These are phyloP conservation scores for Drosophila cardini DNA, from an alignment of 1,140 invertebrate species.

Conservation along the genomic window DNA sequence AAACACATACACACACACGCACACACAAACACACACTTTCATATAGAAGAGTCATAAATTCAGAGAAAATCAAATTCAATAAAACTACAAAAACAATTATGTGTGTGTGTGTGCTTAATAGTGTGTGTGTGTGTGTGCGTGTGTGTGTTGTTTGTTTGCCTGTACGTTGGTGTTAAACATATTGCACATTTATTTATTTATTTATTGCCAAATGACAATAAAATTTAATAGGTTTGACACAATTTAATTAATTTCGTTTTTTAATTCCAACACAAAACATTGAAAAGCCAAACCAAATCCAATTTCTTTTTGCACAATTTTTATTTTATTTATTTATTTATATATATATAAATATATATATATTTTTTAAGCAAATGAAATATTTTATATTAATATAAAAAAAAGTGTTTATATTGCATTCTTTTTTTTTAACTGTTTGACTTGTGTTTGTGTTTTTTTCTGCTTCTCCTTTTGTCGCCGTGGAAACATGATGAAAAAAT, in stretches of 20 bases:
- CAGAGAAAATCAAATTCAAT: constrained; percentile 39
- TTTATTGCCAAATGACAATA: constrained; percentile 65
- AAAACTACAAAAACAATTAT: constrained; percentile 10
- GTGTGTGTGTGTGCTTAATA: neutral
- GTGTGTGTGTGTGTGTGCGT: neutral
- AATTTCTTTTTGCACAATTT: constrained; percentile 10
- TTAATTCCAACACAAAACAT: constrained; percentile 42
- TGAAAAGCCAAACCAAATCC: constrained; percentile 13
- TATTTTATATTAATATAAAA: constrained; percentile 1
- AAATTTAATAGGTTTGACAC: constrained; percentile 73
- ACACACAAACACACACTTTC: constrained; percentile 1
- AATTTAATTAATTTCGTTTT: constrained; percentile 74
- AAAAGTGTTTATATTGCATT: neutral
- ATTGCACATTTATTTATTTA: constrained; percentile 69
- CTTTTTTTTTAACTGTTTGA: neutral
- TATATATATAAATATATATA: too few relatives aligned
- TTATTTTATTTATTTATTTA: too few relatives aligned
- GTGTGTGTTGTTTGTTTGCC: neutral
- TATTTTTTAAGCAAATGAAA: neutral
- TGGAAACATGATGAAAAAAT: constrained; percentile 10
- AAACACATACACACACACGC: neutral
- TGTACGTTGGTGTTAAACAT: constrained; percentile 44
- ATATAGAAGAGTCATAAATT: constrained; percentile 53
- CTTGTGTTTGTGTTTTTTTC: neutral
- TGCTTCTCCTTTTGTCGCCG: neutral